Percentiles rank a stretch among this genome's conserved stretches.
These are phyloP conservation scores for Nerophis ophidion DNA, from an alignment of 2,113 vertebrate genomes.

Conservation along the genomic window DNA sequence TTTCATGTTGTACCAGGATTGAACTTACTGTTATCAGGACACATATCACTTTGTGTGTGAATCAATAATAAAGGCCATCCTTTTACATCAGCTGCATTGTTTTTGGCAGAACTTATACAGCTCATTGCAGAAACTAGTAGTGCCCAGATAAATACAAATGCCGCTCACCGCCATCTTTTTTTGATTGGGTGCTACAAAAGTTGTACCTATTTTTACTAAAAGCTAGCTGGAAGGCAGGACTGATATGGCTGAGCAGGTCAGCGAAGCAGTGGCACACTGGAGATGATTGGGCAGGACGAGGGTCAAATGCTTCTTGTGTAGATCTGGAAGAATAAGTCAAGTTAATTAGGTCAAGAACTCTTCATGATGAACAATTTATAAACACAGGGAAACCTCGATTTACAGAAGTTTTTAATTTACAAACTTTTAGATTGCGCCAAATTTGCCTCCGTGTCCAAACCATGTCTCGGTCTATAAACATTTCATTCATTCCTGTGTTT, in stretches of 20 bases:
- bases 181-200: neutral
- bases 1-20: neutral
- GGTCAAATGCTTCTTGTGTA: conserved; percentile 69
- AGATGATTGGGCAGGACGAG: conserved; percentile 66
- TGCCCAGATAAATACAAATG: neutral
- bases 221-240: conserved; percentile 68
- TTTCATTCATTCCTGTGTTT: too few relatives aligned
- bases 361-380: neutral
- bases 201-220: conserved; percentile 29
- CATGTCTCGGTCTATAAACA: too few relatives aligned
- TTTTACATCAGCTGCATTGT: neutral
- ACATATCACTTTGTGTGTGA: neutral
- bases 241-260: conserved; percentile 73
- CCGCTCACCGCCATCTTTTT: neutral
- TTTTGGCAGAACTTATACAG: neutral
- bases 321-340: conserved; percentile 50
- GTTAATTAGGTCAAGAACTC: neutral
- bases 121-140: neutral
- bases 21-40: neutral
- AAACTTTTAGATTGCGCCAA: too few relatives aligned
- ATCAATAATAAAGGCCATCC: neutral
- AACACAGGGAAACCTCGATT: too few relatives aligned
- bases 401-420: too few relatives aligned
- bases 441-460: too few relatives aligned
- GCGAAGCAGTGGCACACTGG: conserved; percentile 69